Percentiles rank a stretch among this genome's conserved stretches.
These are phyloP conservation scores for Lasioglossum villosulum DNA, from an alignment of 2,888 invertebrate species.

Conservation along the genomic window DNA sequence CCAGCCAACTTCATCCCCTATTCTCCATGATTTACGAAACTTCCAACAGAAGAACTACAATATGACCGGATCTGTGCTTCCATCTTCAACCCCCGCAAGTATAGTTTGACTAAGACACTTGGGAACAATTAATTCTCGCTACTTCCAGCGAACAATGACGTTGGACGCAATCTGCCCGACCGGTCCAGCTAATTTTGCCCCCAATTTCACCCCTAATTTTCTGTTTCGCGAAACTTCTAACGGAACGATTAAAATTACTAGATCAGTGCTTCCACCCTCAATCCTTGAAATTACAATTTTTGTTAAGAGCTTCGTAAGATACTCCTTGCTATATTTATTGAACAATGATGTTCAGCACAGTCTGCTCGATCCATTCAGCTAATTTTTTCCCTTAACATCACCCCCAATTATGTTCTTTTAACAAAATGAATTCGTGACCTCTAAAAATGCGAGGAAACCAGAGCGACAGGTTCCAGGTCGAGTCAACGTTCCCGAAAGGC, in stretches of 20 bases:
- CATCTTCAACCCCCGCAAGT: too few species aligned
- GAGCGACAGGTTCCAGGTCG: neutral
- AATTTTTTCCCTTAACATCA: neutral
- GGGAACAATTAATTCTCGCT: neutral
- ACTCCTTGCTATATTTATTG: neutral
- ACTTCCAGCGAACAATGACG: too few species aligned
- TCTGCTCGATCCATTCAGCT: neutral
- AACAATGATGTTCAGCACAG: neutral
- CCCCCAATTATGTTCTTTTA: neutral
- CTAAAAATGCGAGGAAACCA: neutral
- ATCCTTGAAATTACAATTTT: neutral
- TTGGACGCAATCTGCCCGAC: too few species aligned
- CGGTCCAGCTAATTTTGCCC: neutral
- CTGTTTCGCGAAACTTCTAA: neutral
- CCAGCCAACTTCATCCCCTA: too few species aligned
- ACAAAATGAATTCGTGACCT: neutral
- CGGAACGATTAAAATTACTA: neutral
- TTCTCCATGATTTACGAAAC: too few species aligned
- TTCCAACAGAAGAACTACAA: too few species aligned
- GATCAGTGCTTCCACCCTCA: neutral
- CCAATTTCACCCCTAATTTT: neutral
- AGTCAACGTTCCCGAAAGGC: neutral
- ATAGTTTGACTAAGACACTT: too few species aligned
- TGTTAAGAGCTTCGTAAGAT: neutral
- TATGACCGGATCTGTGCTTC: too few species aligned